Percentiles rank a stretch among this genome's conserved stretches.
These are phyloP conservation scores for Macroteleia sp. DNA, from an alignment of 2,888 invertebrate genomes.

Conservation along the genomic window DNA sequence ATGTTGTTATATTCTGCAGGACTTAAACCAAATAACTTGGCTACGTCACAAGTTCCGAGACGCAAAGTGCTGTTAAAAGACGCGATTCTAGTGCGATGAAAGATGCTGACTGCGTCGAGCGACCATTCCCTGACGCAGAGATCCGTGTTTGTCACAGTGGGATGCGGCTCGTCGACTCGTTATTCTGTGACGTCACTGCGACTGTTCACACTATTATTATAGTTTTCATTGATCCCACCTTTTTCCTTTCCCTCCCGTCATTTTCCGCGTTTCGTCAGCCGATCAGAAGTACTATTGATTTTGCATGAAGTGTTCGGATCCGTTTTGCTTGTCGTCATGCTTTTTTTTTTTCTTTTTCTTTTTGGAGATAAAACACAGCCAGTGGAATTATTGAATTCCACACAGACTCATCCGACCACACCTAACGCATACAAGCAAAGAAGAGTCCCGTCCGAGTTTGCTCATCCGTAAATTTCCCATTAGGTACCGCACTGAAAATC, in stretches of 20 bases:
- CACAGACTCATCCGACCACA: no score
- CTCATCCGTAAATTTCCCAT: no score
- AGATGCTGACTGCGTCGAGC: conserved; percentile 68
- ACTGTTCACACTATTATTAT: neutral
- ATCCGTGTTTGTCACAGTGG: conserved; percentile 46
- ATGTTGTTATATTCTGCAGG: conserved; percentile 82
- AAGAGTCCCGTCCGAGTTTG: no score
- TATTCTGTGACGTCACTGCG: conserved; percentile 80
- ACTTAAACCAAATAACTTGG: conserved; percentile 82
- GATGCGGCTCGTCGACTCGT: conserved; percentile 70
- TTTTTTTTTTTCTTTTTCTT: no score
- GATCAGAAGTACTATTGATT: neutral
- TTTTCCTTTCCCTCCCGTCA: no score
- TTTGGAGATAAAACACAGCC: no score
- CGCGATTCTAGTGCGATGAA: conserved; percentile 71
- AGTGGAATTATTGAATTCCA: no score
- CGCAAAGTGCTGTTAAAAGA: conserved; percentile 73
- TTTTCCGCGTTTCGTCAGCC: no score
- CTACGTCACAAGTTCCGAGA: conserved; percentile 80
- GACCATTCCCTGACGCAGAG: conserved; percentile 66
- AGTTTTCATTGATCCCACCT: no score
- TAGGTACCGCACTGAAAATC: no score
- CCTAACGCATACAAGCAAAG: no score
- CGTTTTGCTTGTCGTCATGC: no score
- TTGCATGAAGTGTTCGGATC: conserved; percentile 4